A percentile compares a stretch with the other conserved stretches of the same genome.
phyloP scores from a whole-genome alignment of 2,113 vertebrate genomes.

The Fregata magnificens region DNA sequence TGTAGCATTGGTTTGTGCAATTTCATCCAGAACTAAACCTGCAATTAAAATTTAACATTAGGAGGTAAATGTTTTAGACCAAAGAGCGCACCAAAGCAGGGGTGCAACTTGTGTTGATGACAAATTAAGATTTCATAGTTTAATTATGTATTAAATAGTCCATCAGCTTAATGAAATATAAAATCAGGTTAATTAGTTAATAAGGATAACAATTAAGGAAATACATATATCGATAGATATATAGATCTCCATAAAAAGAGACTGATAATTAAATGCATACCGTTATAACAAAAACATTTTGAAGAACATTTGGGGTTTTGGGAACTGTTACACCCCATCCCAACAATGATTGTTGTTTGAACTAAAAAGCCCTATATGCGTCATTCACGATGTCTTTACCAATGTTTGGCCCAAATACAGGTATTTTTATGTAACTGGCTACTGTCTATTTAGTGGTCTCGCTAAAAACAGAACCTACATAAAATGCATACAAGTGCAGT shows the following conservation, averaged over 20 bases:
- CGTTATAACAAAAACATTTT: background rate
- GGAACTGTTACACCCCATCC: background rate
- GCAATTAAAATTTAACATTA: background rate
- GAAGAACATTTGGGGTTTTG: background rate
- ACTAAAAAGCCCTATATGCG: background rate
- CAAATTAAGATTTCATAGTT: background rate
- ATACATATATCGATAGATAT: background rate
- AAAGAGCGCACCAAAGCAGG: background rate
- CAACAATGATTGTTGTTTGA: background rate
- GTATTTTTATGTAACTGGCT: background rate
- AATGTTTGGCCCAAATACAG: background rate
- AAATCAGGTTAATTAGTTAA: background rate
- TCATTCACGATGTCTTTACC: background rate
- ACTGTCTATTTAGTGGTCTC: slow-evolving; percentile 23
- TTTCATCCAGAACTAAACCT: background rate
- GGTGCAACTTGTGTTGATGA: background rate
- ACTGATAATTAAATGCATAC: background rate
- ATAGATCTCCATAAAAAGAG: background rate
- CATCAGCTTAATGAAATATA: background rate
- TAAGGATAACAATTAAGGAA: background rate
- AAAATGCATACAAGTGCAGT: background rate
- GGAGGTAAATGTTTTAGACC: background rate
- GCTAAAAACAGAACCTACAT: slow-evolving; percentile 48
- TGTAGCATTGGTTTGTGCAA: background rate
- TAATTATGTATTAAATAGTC: background rate